Evolutionary conservation across 2,888 invertebrate species (phyloP), one percentile per base, ranked within the genome.

Genomic region (Nomada fabriciana): DNA sequence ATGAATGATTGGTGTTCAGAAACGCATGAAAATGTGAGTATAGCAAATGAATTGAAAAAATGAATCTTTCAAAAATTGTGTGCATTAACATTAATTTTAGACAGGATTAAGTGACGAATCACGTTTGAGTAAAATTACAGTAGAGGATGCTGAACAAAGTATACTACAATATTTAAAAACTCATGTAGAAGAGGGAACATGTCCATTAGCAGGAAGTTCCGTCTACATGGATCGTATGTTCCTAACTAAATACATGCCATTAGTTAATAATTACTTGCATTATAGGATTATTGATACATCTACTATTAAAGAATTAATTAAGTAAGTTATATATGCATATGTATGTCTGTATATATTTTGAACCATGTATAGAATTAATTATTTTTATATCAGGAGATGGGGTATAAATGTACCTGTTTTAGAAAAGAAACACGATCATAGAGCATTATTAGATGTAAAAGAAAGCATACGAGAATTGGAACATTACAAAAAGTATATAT

Each of bases 201-300:
- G 97, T 90, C 97, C 98, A 0, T 91, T 99, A 68, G 98, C 97
- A 11, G 99, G 99, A 0, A 99, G 98, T 94, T 96, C 97, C 69
- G 95, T 99, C 2, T 97, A 98, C 90, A 96, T 97, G 95, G 99
- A 99, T 93, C 95, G 97, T 83, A 88, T 96, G 72, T 99, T 99
- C 94, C 91, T 99, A 36, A 92, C 94, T n/a, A 97, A 97, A 94
- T 96, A 97, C 91, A 98, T 99, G 97, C 98, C 98, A 0, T 94
- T 88, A 55, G 94, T 99, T 10, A 93, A 97, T 91, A 92, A 95
- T 1, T 97, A 98, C 92, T 94, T 99, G 84, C 98, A 99, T 93
- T 98, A 99, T 94, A 96, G 99, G 89, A 97, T 98, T 63, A 96
- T 99, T 84, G 99, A 99, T 95, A 98, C 98, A 2, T 98, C 98